These are phyloP conservation scores for Leguminivora glycinivorella DNA, from an alignment of 1,140 invertebrate genomes.

Conservation along the genomic window DNA sequence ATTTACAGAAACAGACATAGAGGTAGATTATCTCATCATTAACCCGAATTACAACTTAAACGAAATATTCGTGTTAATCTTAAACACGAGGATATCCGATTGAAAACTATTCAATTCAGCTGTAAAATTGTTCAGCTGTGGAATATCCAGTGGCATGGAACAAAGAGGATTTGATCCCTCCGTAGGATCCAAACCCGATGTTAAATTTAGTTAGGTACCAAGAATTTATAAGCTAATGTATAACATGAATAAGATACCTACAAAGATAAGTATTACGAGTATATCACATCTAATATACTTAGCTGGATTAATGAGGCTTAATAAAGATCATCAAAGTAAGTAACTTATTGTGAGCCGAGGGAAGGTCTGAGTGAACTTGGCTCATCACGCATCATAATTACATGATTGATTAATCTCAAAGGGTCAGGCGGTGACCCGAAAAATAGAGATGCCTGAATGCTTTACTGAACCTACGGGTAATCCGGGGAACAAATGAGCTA, in stretches of 20 bases:
- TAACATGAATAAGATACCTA: background rate
- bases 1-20: no score
- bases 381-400: slow-evolving; percentile 27
- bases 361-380: slow-evolving; percentile 13
- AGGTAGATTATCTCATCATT: no score
- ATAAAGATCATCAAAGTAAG: slow-evolving; percentile 22
- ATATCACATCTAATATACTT: background rate
- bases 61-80: background rate
- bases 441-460: slow-evolving; percentile 11
- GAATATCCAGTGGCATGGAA: slow-evolving; percentile 17
- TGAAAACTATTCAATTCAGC: slow-evolving; percentile 13
- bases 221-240: slow-evolving; percentile 6
- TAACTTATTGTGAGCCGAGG: slow-evolving; percentile 19
- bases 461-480: background rate
- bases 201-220: slow-evolving; percentile 16
- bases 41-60: slow-evolving; percentile 4
- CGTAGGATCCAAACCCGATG: slow-evolving; percentile 8
- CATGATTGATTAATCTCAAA: slow-evolving; percentile 28
- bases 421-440: slow-evolving; percentile 17
- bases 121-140: background rate
- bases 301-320: slow-evolving; percentile 13
- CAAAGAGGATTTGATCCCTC: slow-evolving; percentile 26
- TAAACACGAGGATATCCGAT: slow-evolving; percentile 15
- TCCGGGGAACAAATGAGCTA: background rate
- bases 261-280: background rate